Conservation (phyloP, 2,888 invertebrate species). For the Mythimna pallens region DNA sequence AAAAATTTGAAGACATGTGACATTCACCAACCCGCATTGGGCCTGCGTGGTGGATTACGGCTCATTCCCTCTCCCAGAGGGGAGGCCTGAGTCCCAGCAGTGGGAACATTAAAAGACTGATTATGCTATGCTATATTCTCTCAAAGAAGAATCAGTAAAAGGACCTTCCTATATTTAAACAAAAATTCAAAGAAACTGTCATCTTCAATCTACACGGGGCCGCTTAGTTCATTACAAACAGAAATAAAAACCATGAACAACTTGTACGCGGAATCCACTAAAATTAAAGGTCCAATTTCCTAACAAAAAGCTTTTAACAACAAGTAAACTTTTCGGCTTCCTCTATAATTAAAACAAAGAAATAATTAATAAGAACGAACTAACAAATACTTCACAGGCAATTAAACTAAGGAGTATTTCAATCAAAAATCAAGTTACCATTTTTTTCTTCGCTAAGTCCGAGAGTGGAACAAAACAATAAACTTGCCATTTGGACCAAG, state of each 20-base stretch:
- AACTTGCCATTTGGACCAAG: neutral
- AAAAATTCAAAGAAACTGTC: no score
- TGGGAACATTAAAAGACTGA: no score
- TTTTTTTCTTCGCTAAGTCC: slow-evolving; percentile 6
- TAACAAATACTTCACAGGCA: slow-evolving; percentile 38
- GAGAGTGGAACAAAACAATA: neutral
- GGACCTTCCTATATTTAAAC: no score
- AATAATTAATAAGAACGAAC: slow-evolving; percentile 49
- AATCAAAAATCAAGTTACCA: slow-evolving; percentile 14
- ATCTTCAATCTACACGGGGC: no score
- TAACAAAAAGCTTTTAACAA: slow-evolving; percentile 43
- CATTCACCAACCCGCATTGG: no score
- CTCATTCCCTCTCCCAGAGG: no score
- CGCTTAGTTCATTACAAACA: no score
- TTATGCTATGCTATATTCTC: no score
- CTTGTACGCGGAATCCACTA: slow-evolving; percentile 16
- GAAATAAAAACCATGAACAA: neutral
- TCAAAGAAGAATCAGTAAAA: no score
- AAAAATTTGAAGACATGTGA: no score
- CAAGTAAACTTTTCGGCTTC: slow-evolving; percentile 28
- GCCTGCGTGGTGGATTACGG: no score
- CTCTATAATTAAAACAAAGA: slow-evolving; percentile 44
- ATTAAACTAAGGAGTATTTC: slow-evolving; percentile 41
- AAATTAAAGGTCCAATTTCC: slow-evolving; percentile 10
- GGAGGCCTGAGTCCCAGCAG: no score